phyloP scores from a whole-genome alignment of 2,888 invertebrate species.

The Byasa hedistus region DNA sequence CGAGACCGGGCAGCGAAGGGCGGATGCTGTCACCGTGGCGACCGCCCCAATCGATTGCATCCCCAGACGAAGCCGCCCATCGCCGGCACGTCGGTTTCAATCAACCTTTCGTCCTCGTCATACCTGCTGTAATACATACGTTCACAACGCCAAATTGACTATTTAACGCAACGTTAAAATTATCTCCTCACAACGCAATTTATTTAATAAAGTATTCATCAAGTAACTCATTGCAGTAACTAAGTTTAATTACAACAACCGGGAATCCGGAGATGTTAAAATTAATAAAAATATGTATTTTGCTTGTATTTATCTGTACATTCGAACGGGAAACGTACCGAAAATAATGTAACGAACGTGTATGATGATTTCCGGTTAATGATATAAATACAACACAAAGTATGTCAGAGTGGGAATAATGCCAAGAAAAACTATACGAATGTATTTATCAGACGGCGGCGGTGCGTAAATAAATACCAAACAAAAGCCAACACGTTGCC shows the following conservation, averaged over 20 bases:
- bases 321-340: neutral
- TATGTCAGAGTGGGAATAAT: conserved; percentile 18
- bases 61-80: conserved; percentile 29
- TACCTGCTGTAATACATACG: neutral
- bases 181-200: neutral
- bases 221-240: too few species aligned
- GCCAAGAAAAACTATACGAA: conserved; percentile 22
- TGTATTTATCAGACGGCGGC: conserved; percentile 16
- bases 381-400: conserved; percentile 22
- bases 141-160: neutral
- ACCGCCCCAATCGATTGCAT: conserved; percentile 51
- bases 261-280: too few species aligned
- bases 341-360: neutral
- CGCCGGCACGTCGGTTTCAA: conserved; percentile 23
- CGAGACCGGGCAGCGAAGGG: conserved; percentile 23
- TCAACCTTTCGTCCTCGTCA: conserved; percentile 17
- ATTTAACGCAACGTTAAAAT: neutral
- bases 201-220: too few species aligned
- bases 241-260: too few species aligned
- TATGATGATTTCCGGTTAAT: conserved; percentile 22
- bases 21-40: conserved; percentile 41
- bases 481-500: conserved; percentile 28
- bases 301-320: neutral
- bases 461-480: conserved; percentile 29
- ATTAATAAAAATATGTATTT: too few species aligned